Evolutionary conservation across 2,888 invertebrate genomes (phyloP), one percentile per base, ranked within the genome.

Genomic region (Calephelis perditalis): DNA sequence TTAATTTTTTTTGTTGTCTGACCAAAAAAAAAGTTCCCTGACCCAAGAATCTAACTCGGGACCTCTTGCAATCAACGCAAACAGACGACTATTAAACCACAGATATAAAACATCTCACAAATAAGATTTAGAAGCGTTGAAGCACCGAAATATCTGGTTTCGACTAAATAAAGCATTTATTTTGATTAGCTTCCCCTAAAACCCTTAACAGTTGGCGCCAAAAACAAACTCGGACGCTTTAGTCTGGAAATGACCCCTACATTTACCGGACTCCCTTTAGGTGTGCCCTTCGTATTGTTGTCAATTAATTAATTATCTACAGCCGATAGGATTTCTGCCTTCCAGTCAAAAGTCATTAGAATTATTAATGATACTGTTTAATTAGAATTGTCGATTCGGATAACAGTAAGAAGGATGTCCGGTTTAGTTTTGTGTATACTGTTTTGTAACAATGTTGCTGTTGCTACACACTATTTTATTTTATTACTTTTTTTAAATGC

Each of bases 301-400:
- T 80, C 83, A 81, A 84, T 86, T 86, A 86, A 86, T 86, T 86
- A 86, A 86, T 86, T 86, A 86, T 81, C 79, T 72, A 70, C 71
- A 73, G 72, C 70, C 68, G 73, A 78, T 75, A 72, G 71, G 74
- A 77, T 75, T 75, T 72, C 71, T 69, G 69, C 49, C 8, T 49
- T 15, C 68, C 68, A 73, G 73, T 73, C 74, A 73, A 78, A 79
- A 79, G 79, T 82, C 76, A 84, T 84, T 83, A 83, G 70, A 69
- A 71, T 74, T 80, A 84, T 81, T 59, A 15, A 59, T 55, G 46
- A 54, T 15, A 12, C 49, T 26, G 26, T 49, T 49, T 49, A 49
- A 49, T 49, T 49, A 49, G 8, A 15, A 26, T 26, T 15, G 12
- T 49, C 49, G 15, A 49, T 49, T 15, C 9, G 26, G 26, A 47